phyloP scores from a whole-genome alignment of 2,113 vertebrate genomes.

The Aix galericulata region DNA sequence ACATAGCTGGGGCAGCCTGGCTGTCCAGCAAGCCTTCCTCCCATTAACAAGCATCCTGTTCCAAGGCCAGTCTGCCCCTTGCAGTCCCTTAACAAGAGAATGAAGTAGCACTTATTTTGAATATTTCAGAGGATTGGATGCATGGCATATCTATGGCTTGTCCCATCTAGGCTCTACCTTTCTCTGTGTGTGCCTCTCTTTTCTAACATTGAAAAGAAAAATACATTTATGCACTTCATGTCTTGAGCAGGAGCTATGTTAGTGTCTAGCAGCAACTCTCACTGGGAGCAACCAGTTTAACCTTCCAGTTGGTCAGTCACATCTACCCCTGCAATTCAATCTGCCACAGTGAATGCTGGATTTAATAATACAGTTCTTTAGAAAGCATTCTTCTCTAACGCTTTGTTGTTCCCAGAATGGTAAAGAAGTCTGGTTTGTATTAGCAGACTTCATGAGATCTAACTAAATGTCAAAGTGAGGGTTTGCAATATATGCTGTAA shows the following conservation, averaged over 20 bases:
- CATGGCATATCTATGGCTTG: not conserved
- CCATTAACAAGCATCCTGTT: not conserved
- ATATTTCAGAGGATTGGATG: not conserved
- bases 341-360: not conserved
- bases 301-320: not conserved
- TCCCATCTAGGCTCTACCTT: not conserved
- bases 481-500: not conserved
- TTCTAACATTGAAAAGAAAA: not conserved
- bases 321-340: not conserved
- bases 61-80: not conserved
- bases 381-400: not conserved
- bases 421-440: not conserved
- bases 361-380: not conserved
- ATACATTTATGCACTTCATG: not conserved
- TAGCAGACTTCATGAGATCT: not conserved
- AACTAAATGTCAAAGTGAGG: not conserved
- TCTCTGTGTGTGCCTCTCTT: not conserved
- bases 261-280: not conserved
- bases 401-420: not conserved
- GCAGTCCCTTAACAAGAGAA: not conserved
- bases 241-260: not conserved
- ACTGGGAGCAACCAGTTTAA: not conserved
- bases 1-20: not conserved
- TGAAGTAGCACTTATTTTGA: not conserved
- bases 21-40: not conserved